Percentiles rank a stretch among this genome's conserved stretches.
Conservation (phyloP, 2,113 vertebrate genomes). For the Sardina pilchardus region DNA sequence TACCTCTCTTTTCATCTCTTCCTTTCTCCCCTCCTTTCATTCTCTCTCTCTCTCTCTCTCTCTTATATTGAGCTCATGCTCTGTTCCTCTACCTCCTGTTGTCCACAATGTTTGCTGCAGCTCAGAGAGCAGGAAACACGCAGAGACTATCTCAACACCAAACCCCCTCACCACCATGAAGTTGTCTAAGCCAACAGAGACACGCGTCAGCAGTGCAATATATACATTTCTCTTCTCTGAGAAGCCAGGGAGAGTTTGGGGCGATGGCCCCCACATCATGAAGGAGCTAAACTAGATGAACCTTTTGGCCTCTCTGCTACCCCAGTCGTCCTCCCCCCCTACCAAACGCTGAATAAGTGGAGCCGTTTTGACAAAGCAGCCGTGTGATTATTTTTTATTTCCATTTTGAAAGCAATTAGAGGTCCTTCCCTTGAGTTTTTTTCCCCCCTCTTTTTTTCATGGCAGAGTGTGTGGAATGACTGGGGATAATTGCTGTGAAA, state of each 20-base stretch:
- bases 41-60: slow-evolving; percentile 52
- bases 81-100: slow-evolving; percentile 53
- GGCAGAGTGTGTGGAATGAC: slow-evolving; percentile 63
- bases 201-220: background rate
- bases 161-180: slow-evolving; percentile 3
- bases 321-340: slow-evolving; percentile 38
- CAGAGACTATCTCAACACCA: slow-evolving; percentile 40
- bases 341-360: slow-evolving; percentile 59
- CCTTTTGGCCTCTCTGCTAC: background rate
- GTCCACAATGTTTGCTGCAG: slow-evolving; percentile 34
- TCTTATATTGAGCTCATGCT: slow-evolving; percentile 24
- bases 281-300: slow-evolving; percentile 49
- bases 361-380: slow-evolving; percentile 64
- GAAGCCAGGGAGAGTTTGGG: background rate
- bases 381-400: slow-evolving; percentile 70
- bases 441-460: slow-evolving; percentile 17
- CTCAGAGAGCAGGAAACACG: slow-evolving; percentile 40
- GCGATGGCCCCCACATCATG: background rate
- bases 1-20: slow-evolving; percentile 21
- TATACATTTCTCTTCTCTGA: background rate
- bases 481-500: slow-evolving; percentile 74
- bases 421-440: slow-evolving; percentile 63
- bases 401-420: slow-evolving; percentile 72
- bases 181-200: background rate
- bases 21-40: background rate